Evolutionary conservation across 2,113 vertebrate genomes (phyloP).

Genomic region (Pseudorasbora parva): DNA sequence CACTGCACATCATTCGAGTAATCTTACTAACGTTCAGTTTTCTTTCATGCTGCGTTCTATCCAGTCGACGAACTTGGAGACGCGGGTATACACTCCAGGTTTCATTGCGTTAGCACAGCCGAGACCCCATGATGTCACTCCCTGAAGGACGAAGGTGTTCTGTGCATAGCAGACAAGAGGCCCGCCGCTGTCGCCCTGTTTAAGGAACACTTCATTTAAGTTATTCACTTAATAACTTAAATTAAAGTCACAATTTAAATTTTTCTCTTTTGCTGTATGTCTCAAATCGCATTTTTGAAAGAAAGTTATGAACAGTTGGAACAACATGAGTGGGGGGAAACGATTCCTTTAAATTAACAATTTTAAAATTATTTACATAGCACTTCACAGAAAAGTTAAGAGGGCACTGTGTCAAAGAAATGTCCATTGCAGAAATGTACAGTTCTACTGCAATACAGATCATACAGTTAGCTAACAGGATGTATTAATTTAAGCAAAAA

Average conservation of each 20-base stretch:
- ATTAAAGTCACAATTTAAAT: no score
- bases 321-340: no score
- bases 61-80: constrained; percentile 86
- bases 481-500: no score
- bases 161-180: constrained; percentile 87
- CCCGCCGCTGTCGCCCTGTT: constrained; percentile 95
- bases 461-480: no score
- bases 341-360: no score
- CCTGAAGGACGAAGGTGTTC: constrained; percentile 87
- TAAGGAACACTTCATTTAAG: neutral
- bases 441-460: no score
- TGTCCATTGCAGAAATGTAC: no score
- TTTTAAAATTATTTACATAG: no score
- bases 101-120: constrained; percentile 93
- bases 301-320: neutral
- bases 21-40: neutral
- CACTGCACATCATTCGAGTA: neutral
- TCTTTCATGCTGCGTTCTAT: constrained; percentile 75
- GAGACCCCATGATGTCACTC: constrained; percentile 96
- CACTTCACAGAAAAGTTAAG: no score
- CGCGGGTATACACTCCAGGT: constrained; percentile 92
- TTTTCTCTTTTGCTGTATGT: neutral
- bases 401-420: no score
- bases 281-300: neutral
- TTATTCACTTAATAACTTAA: neutral